phyloP scores from a whole-genome alignment of 1,140 invertebrate species.

The Drosophila nigromelanica region DNA sequence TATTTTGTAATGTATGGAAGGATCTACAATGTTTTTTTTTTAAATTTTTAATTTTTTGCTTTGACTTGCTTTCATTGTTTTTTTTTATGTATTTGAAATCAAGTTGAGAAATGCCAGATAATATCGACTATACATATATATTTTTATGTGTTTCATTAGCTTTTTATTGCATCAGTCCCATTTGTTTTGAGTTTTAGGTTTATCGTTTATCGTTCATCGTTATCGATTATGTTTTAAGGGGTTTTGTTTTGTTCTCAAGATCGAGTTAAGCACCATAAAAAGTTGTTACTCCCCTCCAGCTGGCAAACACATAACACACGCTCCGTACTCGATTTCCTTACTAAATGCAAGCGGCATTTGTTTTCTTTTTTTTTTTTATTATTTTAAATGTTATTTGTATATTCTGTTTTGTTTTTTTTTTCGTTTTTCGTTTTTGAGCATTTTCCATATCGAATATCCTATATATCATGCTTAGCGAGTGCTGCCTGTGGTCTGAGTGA shows the following conservation, averaged over 20 bases:
- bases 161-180: constrained; percentile 77
- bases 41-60: constrained; percentile 16
- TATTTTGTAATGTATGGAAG: constrained; percentile 59
- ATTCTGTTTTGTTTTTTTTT: not conserved
- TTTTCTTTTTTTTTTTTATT: no score
- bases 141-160: constrained; percentile 41
- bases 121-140: constrained; percentile 33
- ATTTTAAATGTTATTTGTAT: not conserved
- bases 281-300: constrained; percentile 56
- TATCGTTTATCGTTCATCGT: constrained; percentile 36
- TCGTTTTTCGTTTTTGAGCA: constrained; percentile 33
- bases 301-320: constrained; percentile 59
- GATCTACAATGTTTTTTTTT: constrained; percentile 62
- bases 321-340: constrained; percentile 7
- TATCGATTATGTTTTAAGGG: constrained; percentile 31
- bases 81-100: constrained; percentile 10
- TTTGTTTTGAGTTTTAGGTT: constrained; percentile 73
- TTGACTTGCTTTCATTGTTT: not conserved
- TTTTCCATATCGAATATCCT: constrained; percentile 22
- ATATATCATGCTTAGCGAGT: constrained; percentile 29
- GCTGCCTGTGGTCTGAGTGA: constrained; percentile 28
- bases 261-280: constrained; percentile 77
- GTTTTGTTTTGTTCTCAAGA: constrained; percentile 55
- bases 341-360: constrained; percentile 14
- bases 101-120: constrained; percentile 37